Evolutionary conservation across 1,140 invertebrate species (phyloP), one percentile per base, ranked within the genome.

Genomic region (Chironomus tepperi): DNA sequence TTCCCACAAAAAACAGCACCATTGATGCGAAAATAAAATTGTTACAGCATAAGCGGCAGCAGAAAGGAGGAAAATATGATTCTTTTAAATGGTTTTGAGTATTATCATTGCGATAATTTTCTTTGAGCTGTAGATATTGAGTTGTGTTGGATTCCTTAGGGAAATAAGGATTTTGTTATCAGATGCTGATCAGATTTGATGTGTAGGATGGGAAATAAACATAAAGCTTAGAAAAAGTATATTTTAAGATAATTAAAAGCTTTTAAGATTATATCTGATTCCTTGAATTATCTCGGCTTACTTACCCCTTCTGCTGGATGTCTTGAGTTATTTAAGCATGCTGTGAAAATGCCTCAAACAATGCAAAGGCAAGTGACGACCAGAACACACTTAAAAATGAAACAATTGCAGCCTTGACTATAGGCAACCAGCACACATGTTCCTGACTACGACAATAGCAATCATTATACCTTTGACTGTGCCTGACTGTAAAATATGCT

Each of bases 321-420:
- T n/a, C n/a, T n/a, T n/a, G n/a, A n/a, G n/a, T n/a, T 81, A 75
- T 34, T 80, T 77, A 5, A n/a, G n/a, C n/a, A n/a, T n/a, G 81
- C 79, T 1, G 81, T 79, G 1, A 77, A 79, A n/a, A 80, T 77
- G 0, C 78, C 16, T n/a, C n/a, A n/a, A 19, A 18, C 79, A 0
- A 81, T 0, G 90, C 91, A 2, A 96, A 70, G n/a, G 19, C 16
- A 19, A 70, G 19, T 21, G 65, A 70, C 18, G 65, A 70, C 65
- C 65, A 70, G 10, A 19, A 70, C n/a, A 70, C 65, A 21, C 65
- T 70, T 70, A 70, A 70, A 70, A 70, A 9, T 70, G 3, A 10
- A 70, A 70, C 65, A 70, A 21, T 16, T 18, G 65, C 65, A 70
- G 65, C 65, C 6, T 19, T 70, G 65, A 70, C 19, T 70, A 21